Evolutionary conservation across 2,888 invertebrate genomes (phyloP), one percentile per base, ranked within the genome.

Genomic region (Acanthoscelides obtectus): DNA sequence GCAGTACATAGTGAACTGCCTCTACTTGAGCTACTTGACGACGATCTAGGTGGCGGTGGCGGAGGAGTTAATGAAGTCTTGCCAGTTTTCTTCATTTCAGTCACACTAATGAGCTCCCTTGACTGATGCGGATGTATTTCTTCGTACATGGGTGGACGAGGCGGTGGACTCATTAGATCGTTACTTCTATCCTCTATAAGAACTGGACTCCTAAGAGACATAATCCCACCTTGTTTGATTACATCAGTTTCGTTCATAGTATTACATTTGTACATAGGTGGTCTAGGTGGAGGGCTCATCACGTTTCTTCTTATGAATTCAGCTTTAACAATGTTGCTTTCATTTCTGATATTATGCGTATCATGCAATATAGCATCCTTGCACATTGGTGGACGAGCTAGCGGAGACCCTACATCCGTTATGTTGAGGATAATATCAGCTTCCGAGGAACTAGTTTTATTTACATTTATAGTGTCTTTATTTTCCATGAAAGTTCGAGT

Each of bases 1-100:
- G 91, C 91, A 27, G 93, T 93, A 82, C 91, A 91, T 78, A 91
- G 84, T 65, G 88, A 88, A 22, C 89, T 88, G 69, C 87, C 85
- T 73, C 86, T 89, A 74, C 86, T 87, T 27, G 91, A 91, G 65
- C 80, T 80, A 68, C 83, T 81, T 20, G 79, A 79, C 21, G 81
- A 78, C 17, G 82, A 79, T 64, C 78, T 77, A 5, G 80, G 77
- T 22, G 79, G 76, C 17, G 74, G 74, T 8, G 80, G 78, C 8
- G 80, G 80, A 64, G 66, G 66, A 21, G 66, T 66, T 45, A 12
- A 45, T 45, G 45, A 45, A 4, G 17, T 45, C 45, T 45, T 45
- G 17, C 45, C 45, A 12, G 12, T 45, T 45, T 12, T 45, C 5
- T 45, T 12, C 1, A 45, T 45, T 45, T 45, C 45, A 12, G 6